Percentiles rank a stretch among this genome's conserved stretches.
Conservation (phyloP, 2,888 invertebrate species). For the Apamea anceps region DNA sequence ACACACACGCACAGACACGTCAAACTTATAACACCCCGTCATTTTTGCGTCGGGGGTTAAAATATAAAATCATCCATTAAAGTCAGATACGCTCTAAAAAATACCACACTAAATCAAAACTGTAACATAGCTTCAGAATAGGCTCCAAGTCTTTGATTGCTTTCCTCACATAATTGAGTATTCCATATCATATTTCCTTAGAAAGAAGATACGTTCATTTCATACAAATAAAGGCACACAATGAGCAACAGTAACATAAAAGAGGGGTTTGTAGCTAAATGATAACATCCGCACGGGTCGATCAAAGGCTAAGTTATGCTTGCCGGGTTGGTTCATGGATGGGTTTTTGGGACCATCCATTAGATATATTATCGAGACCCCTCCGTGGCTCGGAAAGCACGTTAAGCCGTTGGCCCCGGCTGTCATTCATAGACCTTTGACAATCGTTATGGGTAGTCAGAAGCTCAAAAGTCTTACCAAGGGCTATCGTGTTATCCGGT, state of each 20-base stretch:
- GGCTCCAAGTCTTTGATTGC: too few relatives aligned
- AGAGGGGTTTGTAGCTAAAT: neutral
- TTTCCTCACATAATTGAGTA: neutral
- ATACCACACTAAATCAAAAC: neutral
- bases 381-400: neutral
- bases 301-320: neutral
- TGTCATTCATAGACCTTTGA: neutral
- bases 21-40: too few relatives aligned
- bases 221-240: neutral
- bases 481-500: neutral
- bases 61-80: neutral
- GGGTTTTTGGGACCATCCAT: neutral
- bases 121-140: neutral
- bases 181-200: neutral
- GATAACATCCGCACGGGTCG: neutral
- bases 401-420: neutral
- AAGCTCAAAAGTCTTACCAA: neutral
- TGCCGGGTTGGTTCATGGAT: neutral
- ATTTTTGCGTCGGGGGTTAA: too few relatives aligned
- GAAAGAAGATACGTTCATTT: neutral
- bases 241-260: neutral
- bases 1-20: too few relatives aligned
- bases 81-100: neutral
- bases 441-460: neutral
- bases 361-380: too few relatives aligned